These are phyloP conservation scores for Xestia ashworthii DNA, from an alignment of 2,888 invertebrate species.

Conservation along the genomic window DNA sequence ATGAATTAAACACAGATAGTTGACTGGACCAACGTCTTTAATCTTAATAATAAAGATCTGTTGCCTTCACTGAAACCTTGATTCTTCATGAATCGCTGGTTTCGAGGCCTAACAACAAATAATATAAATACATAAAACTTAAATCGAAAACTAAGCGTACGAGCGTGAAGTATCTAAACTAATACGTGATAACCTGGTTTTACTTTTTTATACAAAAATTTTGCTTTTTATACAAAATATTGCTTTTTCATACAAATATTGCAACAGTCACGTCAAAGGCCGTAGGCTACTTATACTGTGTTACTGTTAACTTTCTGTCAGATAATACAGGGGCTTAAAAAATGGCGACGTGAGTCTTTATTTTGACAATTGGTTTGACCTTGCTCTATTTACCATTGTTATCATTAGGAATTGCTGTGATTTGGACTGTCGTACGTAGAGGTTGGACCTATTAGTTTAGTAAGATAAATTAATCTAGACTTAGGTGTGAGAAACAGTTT, in stretches of 20 bases:
- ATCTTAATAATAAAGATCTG: constrained; percentile 8
- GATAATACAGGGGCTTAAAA: constrained; percentile 58
- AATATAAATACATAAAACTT: constrained; percentile 58
- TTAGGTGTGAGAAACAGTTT: background rate
- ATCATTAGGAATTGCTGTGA: constrained; percentile 42
- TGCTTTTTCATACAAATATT: constrained; percentile 57
- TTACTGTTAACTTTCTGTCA: constrained; percentile 36
- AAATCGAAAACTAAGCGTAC: constrained; percentile 67
- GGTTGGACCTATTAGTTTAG: background rate
- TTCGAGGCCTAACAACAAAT: constrained; percentile 57
- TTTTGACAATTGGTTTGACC: constrained; percentile 59
- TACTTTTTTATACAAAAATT: constrained; percentile 53
- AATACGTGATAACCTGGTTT: constrained; percentile 72
- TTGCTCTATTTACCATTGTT: constrained; percentile 56
- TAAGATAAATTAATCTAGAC: constrained; percentile 25
- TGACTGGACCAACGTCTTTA: background rate
- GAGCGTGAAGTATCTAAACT: constrained; percentile 72
- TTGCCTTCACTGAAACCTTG: constrained; percentile 22
- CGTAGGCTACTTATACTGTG: constrained; percentile 41
- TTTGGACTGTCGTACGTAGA: background rate
- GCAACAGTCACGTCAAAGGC: constrained; percentile 65
- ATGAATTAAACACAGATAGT: constrained; percentile 13
- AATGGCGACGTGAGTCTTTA: constrained; percentile 64
- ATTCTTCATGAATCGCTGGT: constrained; percentile 28
- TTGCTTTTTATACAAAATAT: constrained; percentile 36